A percentile compares a stretch with the other conserved stretches of the same genome.
Conservation (phyloP, 2,113 vertebrate species). For the Platysternon megacephalum region DNA sequence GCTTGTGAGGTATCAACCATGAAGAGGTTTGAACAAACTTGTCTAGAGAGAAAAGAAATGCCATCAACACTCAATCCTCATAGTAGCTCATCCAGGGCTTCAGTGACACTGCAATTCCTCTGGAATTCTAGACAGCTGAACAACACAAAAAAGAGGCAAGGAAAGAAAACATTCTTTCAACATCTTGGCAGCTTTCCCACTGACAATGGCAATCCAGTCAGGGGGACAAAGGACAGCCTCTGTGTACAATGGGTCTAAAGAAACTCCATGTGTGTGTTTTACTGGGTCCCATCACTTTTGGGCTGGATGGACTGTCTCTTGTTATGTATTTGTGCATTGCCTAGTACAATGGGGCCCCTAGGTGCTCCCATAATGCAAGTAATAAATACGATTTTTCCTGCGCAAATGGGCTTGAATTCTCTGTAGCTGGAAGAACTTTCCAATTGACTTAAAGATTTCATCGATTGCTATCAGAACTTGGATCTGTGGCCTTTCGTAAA, state of each 20-base stretch:
- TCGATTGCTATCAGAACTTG: background rate
- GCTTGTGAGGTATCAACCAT: background rate
- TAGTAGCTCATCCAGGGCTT: background rate
- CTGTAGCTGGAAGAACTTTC: background rate
- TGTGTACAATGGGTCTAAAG: background rate
- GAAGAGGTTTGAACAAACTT: fast-evolving
- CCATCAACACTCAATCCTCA: background rate
- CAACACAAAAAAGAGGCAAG: background rate
- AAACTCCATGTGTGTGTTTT: background rate
- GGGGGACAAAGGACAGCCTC: background rate
- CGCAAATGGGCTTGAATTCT: background rate
- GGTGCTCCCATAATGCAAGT: background rate
- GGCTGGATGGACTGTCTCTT: background rate
- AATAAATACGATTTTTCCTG: background rate
- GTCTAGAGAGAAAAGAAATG: background rate
- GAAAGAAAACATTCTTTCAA: background rate
- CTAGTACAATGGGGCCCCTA: background rate
- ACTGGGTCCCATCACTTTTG: background rate
- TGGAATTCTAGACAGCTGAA: background rate
- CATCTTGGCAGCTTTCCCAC: background rate
- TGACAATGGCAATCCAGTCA: background rate
- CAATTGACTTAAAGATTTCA: background rate
- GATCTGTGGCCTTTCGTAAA: background rate
- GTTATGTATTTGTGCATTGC: background rate
- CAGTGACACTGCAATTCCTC: background rate